These are phyloP conservation scores for Eristalinus sepulchralis DNA, from an alignment of 2,888 invertebrate species.

Conservation along the genomic window DNA sequence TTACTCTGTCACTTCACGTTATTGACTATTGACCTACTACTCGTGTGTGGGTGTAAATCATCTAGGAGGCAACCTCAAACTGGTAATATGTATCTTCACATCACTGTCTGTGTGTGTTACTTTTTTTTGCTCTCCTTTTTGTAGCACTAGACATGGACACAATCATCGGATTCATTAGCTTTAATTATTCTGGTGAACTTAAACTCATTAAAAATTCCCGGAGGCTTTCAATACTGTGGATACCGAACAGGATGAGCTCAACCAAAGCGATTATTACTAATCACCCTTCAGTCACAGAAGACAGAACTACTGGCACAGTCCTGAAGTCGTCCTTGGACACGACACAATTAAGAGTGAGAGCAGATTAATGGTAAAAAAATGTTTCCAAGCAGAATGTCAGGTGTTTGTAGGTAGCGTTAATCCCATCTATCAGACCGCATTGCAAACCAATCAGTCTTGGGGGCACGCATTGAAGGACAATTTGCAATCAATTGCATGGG, in stretches of 20 bases:
- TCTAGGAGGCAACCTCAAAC: neutral
- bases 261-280: slow-evolving; percentile 57
- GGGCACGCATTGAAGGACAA: neutral
- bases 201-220: slow-evolving; percentile 56
- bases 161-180: slow-evolving; percentile 49
- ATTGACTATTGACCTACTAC: neutral
- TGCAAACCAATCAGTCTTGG: slow-evolving; percentile 20
- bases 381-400: neutral
- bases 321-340: slow-evolving; percentile 17
- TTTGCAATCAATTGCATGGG: slow-evolving; percentile 21
- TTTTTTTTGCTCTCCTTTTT: neutral
- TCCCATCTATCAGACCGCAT: slow-evolving; percentile 2
- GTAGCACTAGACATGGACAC: slow-evolving; percentile 1
- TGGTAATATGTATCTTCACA: neutral
- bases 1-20: neutral
- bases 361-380: slow-evolving; percentile 9
- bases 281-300: slow-evolving; percentile 51
- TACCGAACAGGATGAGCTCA: slow-evolving; percentile 31
- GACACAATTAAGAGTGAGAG: neutral
- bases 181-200: slow-evolving; percentile 52
- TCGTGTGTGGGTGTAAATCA: neutral
- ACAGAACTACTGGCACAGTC: slow-evolving; percentile 22
- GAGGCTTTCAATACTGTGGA: slow-evolving; percentile 10
- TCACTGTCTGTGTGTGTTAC: slow-evolving; percentile 7
- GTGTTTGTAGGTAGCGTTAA: slow-evolving; percentile 24